Percentiles rank a stretch among this genome's conserved stretches.
Evolutionary conservation across 1,140 invertebrate genomes (phyloP).

Genomic region (Cydia strobilella): DNA sequence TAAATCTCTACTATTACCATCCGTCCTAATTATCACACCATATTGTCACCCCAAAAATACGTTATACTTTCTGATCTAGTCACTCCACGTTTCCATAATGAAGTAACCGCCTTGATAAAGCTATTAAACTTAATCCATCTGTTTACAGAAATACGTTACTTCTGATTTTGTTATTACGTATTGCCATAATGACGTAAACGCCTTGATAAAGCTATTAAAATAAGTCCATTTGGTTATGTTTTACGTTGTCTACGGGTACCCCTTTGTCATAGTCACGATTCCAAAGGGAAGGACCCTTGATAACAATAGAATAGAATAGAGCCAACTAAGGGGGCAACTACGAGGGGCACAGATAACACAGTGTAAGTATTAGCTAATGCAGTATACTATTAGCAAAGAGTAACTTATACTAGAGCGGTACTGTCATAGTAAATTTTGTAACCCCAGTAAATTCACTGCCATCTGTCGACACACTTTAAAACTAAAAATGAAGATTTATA

Average conservation of each 20-base stretch:
- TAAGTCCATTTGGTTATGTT: background rate
- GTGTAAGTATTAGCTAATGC: background rate
- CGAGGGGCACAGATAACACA: background rate
- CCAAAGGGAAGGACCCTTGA: slow-evolving; percentile 7
- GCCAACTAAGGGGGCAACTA: slow-evolving; percentile 11
- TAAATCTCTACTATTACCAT: background rate
- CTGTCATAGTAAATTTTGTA: too few relatives aligned
- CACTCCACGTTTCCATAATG: background rate
- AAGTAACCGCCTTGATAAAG: background rate
- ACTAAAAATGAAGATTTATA: too few relatives aligned
- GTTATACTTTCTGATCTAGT: slow-evolving; percentile 1
- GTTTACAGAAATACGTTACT: background rate
- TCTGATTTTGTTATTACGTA: background rate
- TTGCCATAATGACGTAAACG: slow-evolving; percentile 1
- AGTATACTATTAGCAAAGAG: too few relatives aligned
- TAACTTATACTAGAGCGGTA: too few relatives aligned
- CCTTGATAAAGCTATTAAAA: background rate
- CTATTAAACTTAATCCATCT: background rate
- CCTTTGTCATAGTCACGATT: slow-evolving; percentile 4
- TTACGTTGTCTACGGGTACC: background rate
- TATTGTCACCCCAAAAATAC: slow-evolving; percentile 18
- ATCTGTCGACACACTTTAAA: too few relatives aligned
- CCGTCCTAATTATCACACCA: slow-evolving; percentile 6
- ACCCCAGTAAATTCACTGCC: too few relatives aligned
- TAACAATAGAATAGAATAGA: slow-evolving; percentile 11